A percentile compares a stretch with the other conserved stretches of the same genome.
Conservation (phyloP, 2,888 invertebrate genomes). For the Spilarctia lutea region DNA sequence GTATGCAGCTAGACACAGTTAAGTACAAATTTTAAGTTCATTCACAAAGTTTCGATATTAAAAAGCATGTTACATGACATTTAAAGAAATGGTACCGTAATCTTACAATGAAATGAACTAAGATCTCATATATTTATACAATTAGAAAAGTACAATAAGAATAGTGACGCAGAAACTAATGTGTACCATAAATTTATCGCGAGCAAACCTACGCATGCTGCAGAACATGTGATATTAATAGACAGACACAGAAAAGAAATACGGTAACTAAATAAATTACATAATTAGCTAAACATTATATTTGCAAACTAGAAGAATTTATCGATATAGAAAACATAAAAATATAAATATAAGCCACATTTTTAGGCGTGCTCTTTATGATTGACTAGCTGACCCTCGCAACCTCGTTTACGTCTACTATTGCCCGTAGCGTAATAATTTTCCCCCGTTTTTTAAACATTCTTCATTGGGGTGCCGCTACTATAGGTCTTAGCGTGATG, state of each 20-base stretch:
- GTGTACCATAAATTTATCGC: constrained; percentile 6
- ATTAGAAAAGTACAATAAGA: constrained; percentile 7
- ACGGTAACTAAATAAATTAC: constrained; percentile 25
- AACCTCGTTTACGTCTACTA: too few species aligned
- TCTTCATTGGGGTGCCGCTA: too few species aligned
- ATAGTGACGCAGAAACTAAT: constrained; percentile 11
- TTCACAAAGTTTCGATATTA: too few species aligned
- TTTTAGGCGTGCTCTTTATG: background rate
- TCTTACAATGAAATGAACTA: background rate
- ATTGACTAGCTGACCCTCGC: too few species aligned
- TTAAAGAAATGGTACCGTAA: background rate
- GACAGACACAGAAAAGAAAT: constrained; percentile 10
- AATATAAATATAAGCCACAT: background rate
- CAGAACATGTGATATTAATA: constrained; percentile 14
- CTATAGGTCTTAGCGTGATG: too few species aligned
- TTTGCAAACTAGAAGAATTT: constrained; percentile 28
- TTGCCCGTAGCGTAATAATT: too few species aligned
- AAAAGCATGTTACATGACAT: background rate
- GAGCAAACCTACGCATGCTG: constrained; percentile 17
- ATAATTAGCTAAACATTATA: constrained; percentile 26
- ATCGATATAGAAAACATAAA: constrained; percentile 18
- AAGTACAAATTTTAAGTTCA: background rate
- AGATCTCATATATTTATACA: background rate
- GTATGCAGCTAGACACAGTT: background rate
- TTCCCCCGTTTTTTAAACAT: too few species aligned